Evolutionary conservation across 2,113 vertebrate genomes (phyloP).

Genomic region (Cyprinodon variegatus): DNA sequence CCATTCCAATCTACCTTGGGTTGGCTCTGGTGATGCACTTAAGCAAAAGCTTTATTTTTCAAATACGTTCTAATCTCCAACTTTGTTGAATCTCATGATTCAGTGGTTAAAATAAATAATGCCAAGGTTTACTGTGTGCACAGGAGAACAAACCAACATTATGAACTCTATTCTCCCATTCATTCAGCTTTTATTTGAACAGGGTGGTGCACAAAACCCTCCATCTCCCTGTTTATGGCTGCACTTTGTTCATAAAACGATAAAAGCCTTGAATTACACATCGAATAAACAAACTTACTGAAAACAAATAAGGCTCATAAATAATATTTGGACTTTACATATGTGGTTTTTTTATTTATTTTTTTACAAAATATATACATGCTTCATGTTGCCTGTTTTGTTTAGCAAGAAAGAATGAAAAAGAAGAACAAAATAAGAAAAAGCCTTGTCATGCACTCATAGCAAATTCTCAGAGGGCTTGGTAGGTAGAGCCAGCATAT

Average conservation of each 20-base stretch:
- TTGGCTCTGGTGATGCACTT: too few species aligned
- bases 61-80: background rate
- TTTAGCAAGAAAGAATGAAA: background rate
- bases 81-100: background rate
- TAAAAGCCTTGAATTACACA: background rate
- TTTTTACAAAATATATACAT: background rate
- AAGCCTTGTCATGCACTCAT: background rate
- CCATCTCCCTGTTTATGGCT: background rate
- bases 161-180: background rate
- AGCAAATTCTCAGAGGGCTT: background rate
- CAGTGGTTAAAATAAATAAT: background rate
- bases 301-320: background rate
- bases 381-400: background rate
- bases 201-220: background rate
- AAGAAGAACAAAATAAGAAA: background rate
- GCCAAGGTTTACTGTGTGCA: background rate
- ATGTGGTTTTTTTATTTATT: background rate
- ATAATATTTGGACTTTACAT: background rate
- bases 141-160: background rate
- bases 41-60: background rate
- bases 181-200: background rate
- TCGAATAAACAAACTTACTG: background rate
- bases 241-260: background rate
- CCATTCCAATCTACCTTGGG: background rate
- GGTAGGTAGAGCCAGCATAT: background rate